These are phyloP conservation scores for Drosophila prolongata DNA, from an alignment of 2,888 invertebrate species.

Conservation along the genomic window DNA sequence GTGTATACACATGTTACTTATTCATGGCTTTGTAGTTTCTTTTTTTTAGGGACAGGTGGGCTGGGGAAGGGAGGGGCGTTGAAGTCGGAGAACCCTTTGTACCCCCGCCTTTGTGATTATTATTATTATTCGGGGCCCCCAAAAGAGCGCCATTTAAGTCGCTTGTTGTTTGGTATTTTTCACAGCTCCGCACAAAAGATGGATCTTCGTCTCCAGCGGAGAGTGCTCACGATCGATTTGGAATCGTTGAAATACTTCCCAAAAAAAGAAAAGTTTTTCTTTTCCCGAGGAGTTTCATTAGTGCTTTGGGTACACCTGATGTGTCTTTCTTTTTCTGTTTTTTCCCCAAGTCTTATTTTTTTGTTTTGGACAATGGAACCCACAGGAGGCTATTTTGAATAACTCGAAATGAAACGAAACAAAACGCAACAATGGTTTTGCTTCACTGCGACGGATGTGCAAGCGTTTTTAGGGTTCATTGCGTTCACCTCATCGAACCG, in stretches of 20 bases:
- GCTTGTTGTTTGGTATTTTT: slow-evolving; percentile 72
- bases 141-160: slow-evolving; percentile 75
- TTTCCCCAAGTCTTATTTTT: neutral
- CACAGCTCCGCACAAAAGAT: slow-evolving; percentile 74
- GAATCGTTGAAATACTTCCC: slow-evolving; percentile 55
- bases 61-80: slow-evolving; percentile 1
- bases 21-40: slow-evolving; percentile 57
- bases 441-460: slow-evolving; percentile 63
- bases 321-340: slow-evolving; percentile 29
- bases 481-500: slow-evolving; percentile 54
- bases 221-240: slow-evolving; percentile 67
- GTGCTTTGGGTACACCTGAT: slow-evolving; percentile 67
- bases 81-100: slow-evolving; percentile 54
- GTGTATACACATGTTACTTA: slow-evolving; percentile 56
- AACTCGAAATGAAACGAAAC: slow-evolving; percentile 45
- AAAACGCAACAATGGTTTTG: slow-evolving; percentile 44
- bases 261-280: slow-evolving; percentile 49
- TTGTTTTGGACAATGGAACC: slow-evolving; percentile 55
- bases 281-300: slow-evolving; percentile 64
- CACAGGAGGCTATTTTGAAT: slow-evolving; percentile 74
- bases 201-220: slow-evolving; percentile 72
- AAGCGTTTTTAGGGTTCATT: slow-evolving; percentile 76
- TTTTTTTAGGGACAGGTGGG: slow-evolving; percentile 23
- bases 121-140: slow-evolving; percentile 45
- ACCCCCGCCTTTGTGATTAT: slow-evolving; percentile 36